Evolutionary conservation across 2,888 invertebrate species (phyloP), one percentile per base, ranked within the genome.

Genomic region (Itoplectis maculator): DNA sequence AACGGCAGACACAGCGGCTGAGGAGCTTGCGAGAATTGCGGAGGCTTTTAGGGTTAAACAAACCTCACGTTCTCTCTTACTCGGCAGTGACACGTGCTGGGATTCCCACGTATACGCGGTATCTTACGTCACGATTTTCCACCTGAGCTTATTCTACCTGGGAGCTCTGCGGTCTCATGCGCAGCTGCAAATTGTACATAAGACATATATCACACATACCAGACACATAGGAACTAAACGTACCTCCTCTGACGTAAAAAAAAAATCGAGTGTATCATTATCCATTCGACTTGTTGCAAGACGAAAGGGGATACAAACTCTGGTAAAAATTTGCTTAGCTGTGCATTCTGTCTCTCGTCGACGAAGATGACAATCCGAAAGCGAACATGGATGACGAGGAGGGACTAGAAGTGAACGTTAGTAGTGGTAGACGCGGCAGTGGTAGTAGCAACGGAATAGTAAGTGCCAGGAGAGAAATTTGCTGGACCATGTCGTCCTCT

Each of bases 31-130:
- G 54, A 65, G 65, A 65, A 54, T 42, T 63, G 73, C 66, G 80
- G 78, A 86, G 79, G 85, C 86, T 87, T 87, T 88, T 86, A 87
- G 86, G 89, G 84, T 88, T 89, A 88, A 89, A 83, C 86, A 89
- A 89, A 89, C 88, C 85, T 87, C 80, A 84, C 84, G 85, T 88
- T 65, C 15, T 86, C 84, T 85, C 85, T 86, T 85, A 82, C 77
- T 63, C 45, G 77, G 69, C 79, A 79, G 84, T 79, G 76, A 72
- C 88, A 88, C 84, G 81, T 87, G 89, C 72, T 74, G 82, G 65
- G 79, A 77, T 89, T 90, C 89, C 84, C 89, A 89, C 87, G 87
- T 73, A 80, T 69, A 63, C 49, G 59, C 20, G 74, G 84, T 54
- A 68, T 79, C 81, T 77, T 83, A 81, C 75, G 79, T 86, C 84